These are phyloP conservation scores for Coendou prehensilis DNA, from an alignment of 2,797 vertebrate species.

Conservation along the genomic window DNA sequence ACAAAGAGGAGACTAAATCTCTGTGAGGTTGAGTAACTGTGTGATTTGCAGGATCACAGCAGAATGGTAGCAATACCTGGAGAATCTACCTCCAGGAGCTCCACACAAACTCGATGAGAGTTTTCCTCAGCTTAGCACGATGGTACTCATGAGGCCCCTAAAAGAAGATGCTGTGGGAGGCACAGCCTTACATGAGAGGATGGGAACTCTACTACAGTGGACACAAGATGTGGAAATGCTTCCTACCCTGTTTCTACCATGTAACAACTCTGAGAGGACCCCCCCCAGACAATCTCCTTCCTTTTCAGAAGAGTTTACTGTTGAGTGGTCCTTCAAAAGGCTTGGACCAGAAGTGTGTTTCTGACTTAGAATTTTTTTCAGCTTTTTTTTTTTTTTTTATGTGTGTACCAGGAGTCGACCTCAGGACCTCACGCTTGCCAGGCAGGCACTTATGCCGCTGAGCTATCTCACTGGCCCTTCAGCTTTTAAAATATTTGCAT, in stretches of 20 bases:
- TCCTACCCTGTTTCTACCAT: background rate
- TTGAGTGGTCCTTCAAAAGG: background rate
- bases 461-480: background rate
- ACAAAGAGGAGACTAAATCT: background rate
- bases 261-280: background rate
- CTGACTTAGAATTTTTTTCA: background rate
- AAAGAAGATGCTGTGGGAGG: background rate
- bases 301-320: background rate
- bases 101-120: background rate
- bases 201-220: fast-evolving
- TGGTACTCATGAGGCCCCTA: background rate
- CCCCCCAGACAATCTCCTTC: background rate
- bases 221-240: fast-evolving
- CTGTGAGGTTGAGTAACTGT: background rate
- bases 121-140: background rate
- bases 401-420: too few species aligned
- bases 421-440: too few species aligned
- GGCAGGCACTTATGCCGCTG: too few species aligned
- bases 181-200: fast-evolving
- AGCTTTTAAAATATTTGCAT: background rate
- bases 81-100: background rate
- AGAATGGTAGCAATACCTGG: fast-evolving
- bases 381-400: background rate
- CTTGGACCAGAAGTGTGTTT: background rate
- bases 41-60: background rate